Base-by-base conservation (phyloP, 1,140 invertebrate species). In the Venustaconcha ellipsiformis region DNA sequence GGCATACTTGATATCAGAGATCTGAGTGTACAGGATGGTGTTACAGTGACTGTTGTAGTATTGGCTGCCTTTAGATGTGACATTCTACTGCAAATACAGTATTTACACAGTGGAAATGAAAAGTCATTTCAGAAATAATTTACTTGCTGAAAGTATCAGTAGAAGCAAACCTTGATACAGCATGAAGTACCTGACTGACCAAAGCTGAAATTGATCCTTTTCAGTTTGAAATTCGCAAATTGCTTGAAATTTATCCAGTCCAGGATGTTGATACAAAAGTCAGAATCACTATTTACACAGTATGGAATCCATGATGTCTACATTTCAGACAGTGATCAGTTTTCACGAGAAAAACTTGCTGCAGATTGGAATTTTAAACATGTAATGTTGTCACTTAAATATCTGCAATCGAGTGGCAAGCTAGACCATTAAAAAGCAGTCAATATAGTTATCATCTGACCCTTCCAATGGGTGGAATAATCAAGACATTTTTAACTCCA, bases 281-380 rank as follows among this genome's bases (percentile, higher is more conserved):
- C 72, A 26, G 69, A 74, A 65, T 13, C 15, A 4, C 26, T 74
- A n/a, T 78, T 80, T 64, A 55, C 66, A 4, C 56, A 65, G 20
- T 69, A 80, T 69, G 79, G 81, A 30, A 73, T 80, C 30, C 74
- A 72, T 14, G n/a, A 18, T 1, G 71, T 18, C 70, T 20, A 91
- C 14, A 82, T 90, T 55, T 84, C 85, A 5, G 91, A 92, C 80
- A 90, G 89, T 78, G 89, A 87, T 85, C 90, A 55, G 66, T 91
- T 90, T 75, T 87, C 77, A 23, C 88, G 85, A 13, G 55, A 64
- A 67, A 83, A 70, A n/a, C 17, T 75, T 82, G 14, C 66, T n/a
- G n/a, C n/a, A n/a, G n/a, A n/a, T n/a, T n/a, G n/a, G n/a, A n/a
- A n/a, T 65, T 80, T 84, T 66, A 57, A 72, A 62, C 83, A 86